Percentiles rank a stretch among this genome's conserved stretches.
Conservation (phyloP, 2,113 vertebrate species). For the Notiomystis cincta region DNA sequence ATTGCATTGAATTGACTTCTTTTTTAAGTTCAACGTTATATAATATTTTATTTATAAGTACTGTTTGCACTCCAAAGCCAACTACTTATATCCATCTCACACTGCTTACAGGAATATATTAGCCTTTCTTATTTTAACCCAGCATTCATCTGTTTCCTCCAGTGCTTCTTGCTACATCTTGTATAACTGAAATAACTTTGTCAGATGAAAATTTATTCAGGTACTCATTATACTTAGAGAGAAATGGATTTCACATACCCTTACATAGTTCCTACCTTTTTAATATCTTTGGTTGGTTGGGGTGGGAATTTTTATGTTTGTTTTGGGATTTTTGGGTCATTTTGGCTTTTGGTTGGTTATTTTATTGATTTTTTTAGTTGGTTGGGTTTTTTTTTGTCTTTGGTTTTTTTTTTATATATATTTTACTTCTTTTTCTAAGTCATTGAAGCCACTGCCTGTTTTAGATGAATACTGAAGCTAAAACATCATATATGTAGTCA, state of each 20-base stretch:
- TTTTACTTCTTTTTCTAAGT: neutral
- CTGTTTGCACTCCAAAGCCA: neutral
- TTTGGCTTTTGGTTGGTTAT: neutral
- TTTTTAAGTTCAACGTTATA: neutral
- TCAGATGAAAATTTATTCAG: neutral
- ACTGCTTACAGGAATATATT: conserved; percentile 1
- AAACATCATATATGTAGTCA: neutral
- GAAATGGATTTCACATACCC: neutral
- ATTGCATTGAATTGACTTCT: neutral
- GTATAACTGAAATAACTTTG: neutral
- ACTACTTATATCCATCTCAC: neutral
- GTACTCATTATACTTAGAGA: neutral
- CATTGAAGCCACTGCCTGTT: neutral
- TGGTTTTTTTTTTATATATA: too few relatives aligned
- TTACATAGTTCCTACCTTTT: neutral
- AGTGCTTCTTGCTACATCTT: neutral
- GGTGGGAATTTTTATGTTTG: accelerated
- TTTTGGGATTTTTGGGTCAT: accelerated
- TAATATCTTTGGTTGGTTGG: neutral
- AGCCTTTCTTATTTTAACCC: neutral
- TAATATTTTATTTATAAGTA: conserved; percentile 20
- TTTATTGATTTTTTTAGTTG: neutral
- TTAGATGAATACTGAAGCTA: neutral
- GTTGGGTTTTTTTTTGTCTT: too few relatives aligned
- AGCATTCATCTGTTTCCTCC: neutral